Conservation (phyloP, 92 coral and sea anemone species). For the Paragorgia papillata region DNA sequence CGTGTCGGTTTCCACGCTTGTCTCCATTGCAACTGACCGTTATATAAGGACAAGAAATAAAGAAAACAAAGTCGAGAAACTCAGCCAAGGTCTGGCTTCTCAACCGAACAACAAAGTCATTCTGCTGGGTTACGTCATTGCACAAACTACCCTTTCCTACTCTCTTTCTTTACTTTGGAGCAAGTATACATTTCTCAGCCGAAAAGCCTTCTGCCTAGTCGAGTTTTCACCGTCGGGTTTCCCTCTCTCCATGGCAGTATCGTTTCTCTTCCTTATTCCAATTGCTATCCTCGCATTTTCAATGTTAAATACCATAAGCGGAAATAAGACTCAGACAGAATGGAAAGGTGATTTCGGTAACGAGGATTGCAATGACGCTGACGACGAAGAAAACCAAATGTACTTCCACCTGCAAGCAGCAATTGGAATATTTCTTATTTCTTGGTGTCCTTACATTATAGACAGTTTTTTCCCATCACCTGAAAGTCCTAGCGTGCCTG, state of each 20-base stretch:
- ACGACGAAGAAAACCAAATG: conserved; percentile 41
- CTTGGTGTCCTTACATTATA: conserved; percentile 91
- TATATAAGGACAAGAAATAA: conserved; percentile 65
- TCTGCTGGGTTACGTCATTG: conserved; percentile 89
- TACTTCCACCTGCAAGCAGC: conserved; percentile 85
- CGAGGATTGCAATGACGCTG: conserved; percentile 34
- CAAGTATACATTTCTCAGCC: conserved; percentile 91
- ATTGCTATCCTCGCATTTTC: conserved; percentile 48
- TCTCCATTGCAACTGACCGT: conserved; percentile 91
- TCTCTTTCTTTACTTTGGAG: conserved; percentile 94
- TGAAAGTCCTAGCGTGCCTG: conserved; percentile 79
- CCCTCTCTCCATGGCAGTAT: conserved; percentile 78
- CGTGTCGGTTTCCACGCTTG: conserved; percentile 93
- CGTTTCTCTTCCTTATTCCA: conserved; percentile 70
- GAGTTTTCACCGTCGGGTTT: conserved; percentile 95
- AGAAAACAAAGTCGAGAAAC: conserved; percentile 15
- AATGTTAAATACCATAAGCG: conserved; percentile 31
- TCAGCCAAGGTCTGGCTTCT: conserved; percentile 36
- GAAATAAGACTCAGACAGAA: conserved; percentile 30
- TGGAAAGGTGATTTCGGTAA: conserved; percentile 23
- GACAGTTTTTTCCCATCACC: conserved; percentile 87
- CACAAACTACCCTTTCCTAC: conserved; percentile 95
- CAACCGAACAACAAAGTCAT: conserved; percentile 21
- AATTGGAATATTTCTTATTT: conserved; percentile 78
- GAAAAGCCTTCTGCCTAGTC: conserved; percentile 95